phyloP scores from a whole-genome alignment of 2,113 vertebrate genomes.

The Camelus bactrianus region DNA sequence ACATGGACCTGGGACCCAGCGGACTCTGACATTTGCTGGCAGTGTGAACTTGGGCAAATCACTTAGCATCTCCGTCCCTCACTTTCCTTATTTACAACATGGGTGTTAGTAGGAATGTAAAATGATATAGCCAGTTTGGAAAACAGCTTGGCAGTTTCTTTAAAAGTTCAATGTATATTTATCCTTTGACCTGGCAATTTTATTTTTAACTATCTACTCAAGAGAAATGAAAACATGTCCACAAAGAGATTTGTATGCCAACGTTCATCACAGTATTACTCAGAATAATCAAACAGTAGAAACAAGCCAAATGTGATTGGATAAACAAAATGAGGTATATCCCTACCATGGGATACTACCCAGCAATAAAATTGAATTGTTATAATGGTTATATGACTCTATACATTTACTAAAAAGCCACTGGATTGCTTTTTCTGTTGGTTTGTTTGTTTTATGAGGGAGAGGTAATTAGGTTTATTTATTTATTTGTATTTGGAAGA shows the following conservation, averaged over 20 bases:
- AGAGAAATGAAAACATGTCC: background rate
- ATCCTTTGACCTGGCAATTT: background rate
- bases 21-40: background rate
- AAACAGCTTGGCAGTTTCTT: background rate
- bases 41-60: background rate
- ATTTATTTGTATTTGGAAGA: too few species aligned
- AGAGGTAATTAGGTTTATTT: too few species aligned
- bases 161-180: slow-evolving; percentile 7
- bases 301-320: background rate
- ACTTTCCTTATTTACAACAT: background rate
- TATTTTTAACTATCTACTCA: background rate
- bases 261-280: background rate
- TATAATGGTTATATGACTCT: background rate
- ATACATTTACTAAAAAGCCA: background rate
- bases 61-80: background rate
- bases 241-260: background rate
- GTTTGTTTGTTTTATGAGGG: too few species aligned
- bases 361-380: background rate
- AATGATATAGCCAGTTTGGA: background rate
- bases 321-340: background rate
- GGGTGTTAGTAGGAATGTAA: background rate
- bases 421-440: too few species aligned
- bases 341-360: background rate
- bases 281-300: background rate
- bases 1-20: background rate